Base-by-base conservation (phyloP, 1,140 invertebrate species). In the Sipha flava region DNA sequence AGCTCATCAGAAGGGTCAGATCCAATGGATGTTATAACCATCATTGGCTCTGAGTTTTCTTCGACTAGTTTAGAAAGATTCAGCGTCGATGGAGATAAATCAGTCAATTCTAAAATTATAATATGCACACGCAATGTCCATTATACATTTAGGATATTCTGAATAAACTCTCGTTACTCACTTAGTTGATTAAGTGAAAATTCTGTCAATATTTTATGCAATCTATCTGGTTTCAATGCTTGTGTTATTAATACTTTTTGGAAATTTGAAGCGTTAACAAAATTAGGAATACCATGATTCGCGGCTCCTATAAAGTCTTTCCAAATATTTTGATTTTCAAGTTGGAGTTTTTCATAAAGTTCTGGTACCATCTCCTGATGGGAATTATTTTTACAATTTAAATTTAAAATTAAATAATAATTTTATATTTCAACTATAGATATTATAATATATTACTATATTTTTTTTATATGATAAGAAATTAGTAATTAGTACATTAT, bases 1-100 rank as follows among this genome's bases (percentile, higher is more conserved):
- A 95, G 86, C 84, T 95, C 94, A 70, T 89, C 89, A 1, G 91
- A 91, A n/a, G 95, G 95, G 88, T 96, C 95, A 72, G 90, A 90
- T 72, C 94, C 94, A 45, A 92, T 87, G 82, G 89, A 88, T 81
- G 90, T 90, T 31, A 96, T 88, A 47, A 96, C 88, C 14, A 96
- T 85, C 77, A 96, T 90, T 1, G 94, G 94, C 84, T 92, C 91
- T 6, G 84, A 84, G 43, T 34, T 79, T 84, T 93, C 91, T 23
- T 85, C 84, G 70, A 87, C 87, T 26, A 93, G 82, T 81, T 88
- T 86, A 72, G 87, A 86, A 49, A 94, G 85, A 82, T 89, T 90
- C 9, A 91, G 84, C 29, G 89, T 45, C 10, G 89, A 86, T 14
- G 91, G 88, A 73, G 91, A 91, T 29, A 93, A 82, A 79, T 88